These are phyloP conservation scores for Epicampocera succincta DNA, from an alignment of 2,888 invertebrate species.

Conservation along the genomic window DNA sequence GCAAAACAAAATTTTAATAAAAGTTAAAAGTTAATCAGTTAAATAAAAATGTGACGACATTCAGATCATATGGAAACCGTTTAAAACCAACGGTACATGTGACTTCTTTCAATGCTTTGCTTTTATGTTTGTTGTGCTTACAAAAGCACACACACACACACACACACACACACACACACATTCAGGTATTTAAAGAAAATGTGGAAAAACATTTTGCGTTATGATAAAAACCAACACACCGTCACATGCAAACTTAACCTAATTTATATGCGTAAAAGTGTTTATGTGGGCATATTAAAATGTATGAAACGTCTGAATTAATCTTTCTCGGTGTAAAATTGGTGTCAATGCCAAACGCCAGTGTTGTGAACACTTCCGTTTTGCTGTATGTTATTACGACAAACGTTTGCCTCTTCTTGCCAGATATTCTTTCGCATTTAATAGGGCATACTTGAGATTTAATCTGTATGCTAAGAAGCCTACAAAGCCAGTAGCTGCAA, in stretches of 20 bases:
- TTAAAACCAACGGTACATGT: no score
- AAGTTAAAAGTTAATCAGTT: no score
- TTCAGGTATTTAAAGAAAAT: neutral
- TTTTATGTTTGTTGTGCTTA: no score
- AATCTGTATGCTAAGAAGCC: no score
- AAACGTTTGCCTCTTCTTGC: neutral
- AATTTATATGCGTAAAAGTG: neutral
- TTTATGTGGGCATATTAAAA: neutral
- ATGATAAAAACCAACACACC: no score
- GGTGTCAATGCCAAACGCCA: slow-evolving; percentile 42
- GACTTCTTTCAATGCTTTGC: no score
- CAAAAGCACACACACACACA: neutral
- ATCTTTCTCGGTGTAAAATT: slow-evolving; percentile 22
- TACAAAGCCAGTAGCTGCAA: no score
- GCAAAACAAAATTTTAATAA: no score
- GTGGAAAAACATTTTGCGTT: neutral
- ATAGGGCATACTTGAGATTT: neutral
- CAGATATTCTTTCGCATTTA: no score
- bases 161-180: no score
- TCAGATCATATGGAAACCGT: no score
- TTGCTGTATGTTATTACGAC: neutral
- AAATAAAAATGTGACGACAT: no score
- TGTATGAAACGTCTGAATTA: slow-evolving; percentile 18
- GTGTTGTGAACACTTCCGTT: neutral
- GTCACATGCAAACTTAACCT: neutral